Percentiles rank a stretch among this genome's conserved stretches.
Conservation (phyloP, 1,140 invertebrate genomes). For the Elymnias hypermnestra region DNA sequence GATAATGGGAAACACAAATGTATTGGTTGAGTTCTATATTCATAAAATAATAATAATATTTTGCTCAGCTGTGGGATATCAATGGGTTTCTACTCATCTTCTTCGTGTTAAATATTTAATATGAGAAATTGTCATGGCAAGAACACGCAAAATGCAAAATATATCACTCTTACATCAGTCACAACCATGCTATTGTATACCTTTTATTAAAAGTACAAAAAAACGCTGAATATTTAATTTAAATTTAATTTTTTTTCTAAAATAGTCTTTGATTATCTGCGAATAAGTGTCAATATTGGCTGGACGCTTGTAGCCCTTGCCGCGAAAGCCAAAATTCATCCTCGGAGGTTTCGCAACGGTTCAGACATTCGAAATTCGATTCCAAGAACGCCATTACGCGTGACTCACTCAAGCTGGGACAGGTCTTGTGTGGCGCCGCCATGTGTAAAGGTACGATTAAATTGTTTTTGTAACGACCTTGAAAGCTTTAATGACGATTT, state of each 20-base stretch:
- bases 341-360: slow-evolving; percentile 47
- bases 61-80: too few relatives aligned
- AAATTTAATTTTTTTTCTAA: neutral
- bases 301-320: slow-evolving; percentile 1
- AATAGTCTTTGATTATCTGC: neutral
- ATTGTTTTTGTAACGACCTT: slow-evolving; percentile 14
- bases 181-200: too few relatives aligned
- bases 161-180: slow-evolving; percentile 3
- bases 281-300: neutral
- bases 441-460: slow-evolving; percentile 17
- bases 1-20: too few relatives aligned
- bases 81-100: too few relatives aligned
- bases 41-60: too few relatives aligned
- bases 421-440: slow-evolving; percentile 42
- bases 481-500: slow-evolving; percentile 3
- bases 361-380: slow-evolving; percentile 48
- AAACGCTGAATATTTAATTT: too few relatives aligned
- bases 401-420: slow-evolving; percentile 48
- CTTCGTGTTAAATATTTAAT: too few relatives aligned
- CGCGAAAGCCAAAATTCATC: slow-evolving; percentile 19
- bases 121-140: too few relatives aligned
- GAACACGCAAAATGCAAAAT: too few relatives aligned
- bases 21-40: too few relatives aligned
- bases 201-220: too few relatives aligned
- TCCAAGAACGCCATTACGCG: slow-evolving; percentile 54